Percentiles rank a stretch among this genome's conserved stretches.
Evolutionary conservation across 92 coral and sea anemone genomes (phyloP).

Genomic region (Zoanthus gigantus): DNA sequence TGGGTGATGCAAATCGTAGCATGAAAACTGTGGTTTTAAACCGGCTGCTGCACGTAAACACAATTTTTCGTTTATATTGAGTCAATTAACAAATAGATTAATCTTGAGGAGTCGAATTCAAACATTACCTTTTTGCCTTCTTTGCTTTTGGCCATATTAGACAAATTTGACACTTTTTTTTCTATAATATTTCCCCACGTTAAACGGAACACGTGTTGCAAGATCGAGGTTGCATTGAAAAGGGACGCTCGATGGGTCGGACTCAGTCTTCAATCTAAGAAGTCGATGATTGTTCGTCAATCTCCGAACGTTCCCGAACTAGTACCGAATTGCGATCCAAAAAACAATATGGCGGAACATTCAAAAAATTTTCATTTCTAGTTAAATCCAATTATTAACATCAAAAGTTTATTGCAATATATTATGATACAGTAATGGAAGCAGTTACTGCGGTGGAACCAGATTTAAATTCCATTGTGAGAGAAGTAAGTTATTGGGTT

Average conservation of each 20-base stretch:
- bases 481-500: conserved; percentile 58
- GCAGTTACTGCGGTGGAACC: conserved; percentile 81
- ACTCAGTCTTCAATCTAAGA: background rate
- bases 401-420: background rate
- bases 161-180: background rate
- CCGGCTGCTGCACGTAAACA: too few relatives aligned
- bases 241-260: background rate
- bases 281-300: background rate
- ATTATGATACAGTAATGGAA: conserved; percentile 65
- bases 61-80: too few relatives aligned
- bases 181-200: background rate
- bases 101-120: background rate
- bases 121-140: background rate
- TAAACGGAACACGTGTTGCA: background rate
- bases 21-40: too few relatives aligned
- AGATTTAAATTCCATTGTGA: conserved; percentile 78
- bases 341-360: conserved; percentile 64
- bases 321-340: background rate
- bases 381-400: background rate
- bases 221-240: background rate
- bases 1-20: too few relatives aligned
- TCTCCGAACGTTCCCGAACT: background rate
- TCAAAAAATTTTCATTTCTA: background rate
- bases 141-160: background rate
- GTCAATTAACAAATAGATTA: too few relatives aligned